These are phyloP conservation scores for Steromphala cineraria DNA, from an alignment of 2,888 invertebrate species.

Conservation along the genomic window DNA sequence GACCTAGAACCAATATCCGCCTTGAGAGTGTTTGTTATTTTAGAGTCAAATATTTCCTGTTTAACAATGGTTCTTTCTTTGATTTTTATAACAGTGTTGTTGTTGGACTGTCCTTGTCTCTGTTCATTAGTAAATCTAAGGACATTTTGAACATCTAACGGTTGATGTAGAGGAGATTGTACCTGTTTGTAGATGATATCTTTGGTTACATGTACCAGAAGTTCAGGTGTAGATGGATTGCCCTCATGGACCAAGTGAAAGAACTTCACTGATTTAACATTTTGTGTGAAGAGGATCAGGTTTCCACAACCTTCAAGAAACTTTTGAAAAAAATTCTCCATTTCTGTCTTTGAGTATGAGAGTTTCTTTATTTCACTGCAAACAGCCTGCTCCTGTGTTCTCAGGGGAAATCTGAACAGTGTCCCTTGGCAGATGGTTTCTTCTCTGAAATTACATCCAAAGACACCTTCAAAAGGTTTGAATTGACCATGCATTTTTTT, in stretches of 20 bases:
- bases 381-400: slow-evolving; percentile 60
- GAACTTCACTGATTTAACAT: slow-evolving; percentile 58
- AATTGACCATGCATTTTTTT: slow-evolving; percentile 54
- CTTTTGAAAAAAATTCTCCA: slow-evolving; percentile 56
- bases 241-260: slow-evolving; percentile 50
- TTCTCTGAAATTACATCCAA: slow-evolving; percentile 45
- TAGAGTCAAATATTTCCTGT: not conserved
- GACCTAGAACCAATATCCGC: not conserved
- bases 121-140: not conserved
- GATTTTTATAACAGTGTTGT: not conserved
- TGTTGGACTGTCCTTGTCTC: not conserved
- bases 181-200: not conserved
- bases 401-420: slow-evolving; percentile 69
- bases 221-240: slow-evolving; percentile 14
- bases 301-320: slow-evolving; percentile 58
- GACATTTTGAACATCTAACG: not conserved
- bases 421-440: slow-evolving; percentile 56
- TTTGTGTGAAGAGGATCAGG: slow-evolving; percentile 72
- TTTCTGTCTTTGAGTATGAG: slow-evolving; percentile 57
- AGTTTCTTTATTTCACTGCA: slow-evolving; percentile 63
- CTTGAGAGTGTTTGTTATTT: not conserved
- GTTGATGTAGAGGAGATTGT: too few relatives aligned
- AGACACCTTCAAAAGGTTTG: slow-evolving; percentile 57
- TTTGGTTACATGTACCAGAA: slow-evolving; percentile 13
- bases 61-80: not conserved